These are phyloP conservation scores for Eueremaeus valkanovi DNA, from an alignment of 2,888 invertebrate species.

Conservation along the genomic window DNA sequence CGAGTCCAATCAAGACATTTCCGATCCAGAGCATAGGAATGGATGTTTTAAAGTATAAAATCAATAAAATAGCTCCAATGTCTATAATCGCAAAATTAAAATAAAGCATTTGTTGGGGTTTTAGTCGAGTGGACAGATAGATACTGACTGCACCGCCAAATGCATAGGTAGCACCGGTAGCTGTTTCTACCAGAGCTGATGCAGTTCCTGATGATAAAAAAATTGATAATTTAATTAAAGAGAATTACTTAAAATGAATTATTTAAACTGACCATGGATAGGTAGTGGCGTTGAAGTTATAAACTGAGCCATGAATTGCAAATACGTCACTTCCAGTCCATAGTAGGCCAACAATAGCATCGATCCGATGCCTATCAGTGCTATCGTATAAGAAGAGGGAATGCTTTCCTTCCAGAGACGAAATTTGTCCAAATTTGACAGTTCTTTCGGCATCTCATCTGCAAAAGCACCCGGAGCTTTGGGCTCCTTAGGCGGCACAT, in stretches of 20 bases:
- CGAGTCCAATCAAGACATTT: conserved; percentile 33
- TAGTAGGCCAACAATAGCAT: conserved; percentile 24
- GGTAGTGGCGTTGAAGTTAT: conserved; percentile 35
- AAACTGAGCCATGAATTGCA: conserved; percentile 40
- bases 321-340: conserved; percentile 39
- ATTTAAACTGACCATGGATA: conserved; percentile 10
- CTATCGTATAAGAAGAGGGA: conserved; percentile 35
- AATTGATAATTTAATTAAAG: background rate
- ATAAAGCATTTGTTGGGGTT: conserved; percentile 37
- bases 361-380: conserved; percentile 19
- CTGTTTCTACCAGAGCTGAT: conserved; percentile 33
- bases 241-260: background rate
- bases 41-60: background rate
- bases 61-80: conserved; percentile 32
- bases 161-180: conserved; percentile 34
- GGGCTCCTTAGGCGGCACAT: conserved; percentile 30
- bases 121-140: conserved; percentile 6
- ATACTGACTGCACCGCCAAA: conserved; percentile 34
- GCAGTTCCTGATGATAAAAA: background rate
- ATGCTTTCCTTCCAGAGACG: conserved; percentile 31
- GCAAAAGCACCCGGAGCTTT: conserved; percentile 31
- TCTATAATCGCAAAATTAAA: conserved; percentile 35
- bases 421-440: conserved; percentile 32
- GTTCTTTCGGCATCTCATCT: conserved; percentile 37
- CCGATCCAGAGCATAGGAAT: conserved; percentile 29